A percentile compares a stretch with the other conserved stretches of the same genome.
Evolutionary conservation across 2,113 vertebrate genomes (phyloP).

Genomic region (Vulpes lagopus): DNA sequence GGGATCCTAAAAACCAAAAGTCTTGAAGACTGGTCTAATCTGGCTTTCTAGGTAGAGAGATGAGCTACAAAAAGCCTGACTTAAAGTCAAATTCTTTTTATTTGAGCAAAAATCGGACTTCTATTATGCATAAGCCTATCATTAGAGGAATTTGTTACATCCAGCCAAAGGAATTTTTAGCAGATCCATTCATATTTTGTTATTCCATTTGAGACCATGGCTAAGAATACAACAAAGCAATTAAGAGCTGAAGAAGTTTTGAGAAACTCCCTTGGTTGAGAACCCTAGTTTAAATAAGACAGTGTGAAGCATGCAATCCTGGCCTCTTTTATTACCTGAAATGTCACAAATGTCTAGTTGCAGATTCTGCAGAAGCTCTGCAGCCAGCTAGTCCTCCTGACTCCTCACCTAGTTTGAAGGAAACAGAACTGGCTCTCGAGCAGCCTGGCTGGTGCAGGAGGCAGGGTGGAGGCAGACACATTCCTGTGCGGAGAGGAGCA

Average conservation of each 20-base stretch:
- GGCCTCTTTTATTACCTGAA: not conserved
- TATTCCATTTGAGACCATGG: not conserved
- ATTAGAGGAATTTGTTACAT: not conserved
- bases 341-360: not conserved
- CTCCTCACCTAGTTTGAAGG: not conserved
- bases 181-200: not conserved
- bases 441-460: too few species aligned
- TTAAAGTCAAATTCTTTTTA: not conserved
- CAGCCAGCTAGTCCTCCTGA: not conserved
- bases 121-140: not conserved
- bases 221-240: slow-evolving; percentile 45
- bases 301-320: not conserved
- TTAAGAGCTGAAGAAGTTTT: not conserved
- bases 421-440: not conserved
- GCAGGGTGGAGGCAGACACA: not conserved
- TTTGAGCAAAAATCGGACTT: not conserved
- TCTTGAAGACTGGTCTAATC: not conserved
- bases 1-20: not conserved
- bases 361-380: not conserved
- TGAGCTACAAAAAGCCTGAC: not conserved
- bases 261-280: not conserved
- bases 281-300: not conserved
- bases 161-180: slow-evolving; percentile 16
- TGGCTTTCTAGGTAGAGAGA: not conserved
- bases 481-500: not conserved